Percentiles rank a stretch among this genome's conserved stretches.
Evolutionary conservation across 2,797 vertebrate genomes (phyloP).

Genomic region (Tarsius wallacei): DNA sequence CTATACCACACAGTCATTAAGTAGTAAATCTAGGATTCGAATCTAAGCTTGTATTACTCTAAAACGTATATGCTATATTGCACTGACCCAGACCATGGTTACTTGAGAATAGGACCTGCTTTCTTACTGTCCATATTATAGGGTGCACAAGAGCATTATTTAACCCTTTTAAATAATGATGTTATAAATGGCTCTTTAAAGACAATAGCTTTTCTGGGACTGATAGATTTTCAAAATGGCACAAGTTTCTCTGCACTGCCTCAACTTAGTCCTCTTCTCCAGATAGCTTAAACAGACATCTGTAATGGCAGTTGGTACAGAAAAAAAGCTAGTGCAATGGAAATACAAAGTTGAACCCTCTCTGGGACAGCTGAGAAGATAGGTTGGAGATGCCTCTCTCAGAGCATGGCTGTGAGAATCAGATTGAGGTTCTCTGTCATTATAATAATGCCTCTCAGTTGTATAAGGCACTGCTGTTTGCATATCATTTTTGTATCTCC

Average conservation of each 20-base stretch:
- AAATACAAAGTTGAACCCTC: background rate
- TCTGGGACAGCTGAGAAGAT: background rate
- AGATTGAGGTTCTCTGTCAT: background rate
- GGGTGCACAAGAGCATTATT: background rate
- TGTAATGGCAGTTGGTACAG: background rate
- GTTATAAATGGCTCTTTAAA: conserved; percentile 10
- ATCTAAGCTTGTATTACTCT: background rate
- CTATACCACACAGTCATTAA: background rate
- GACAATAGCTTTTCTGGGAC: background rate
- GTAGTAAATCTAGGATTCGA: background rate
- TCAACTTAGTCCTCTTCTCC: conserved; percentile 17
- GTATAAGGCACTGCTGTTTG: conserved; percentile 4
- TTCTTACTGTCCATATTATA: background rate
- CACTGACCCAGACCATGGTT: conserved; percentile 5
- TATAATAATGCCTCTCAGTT: conserved; percentile 11
- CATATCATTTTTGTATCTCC: background rate
- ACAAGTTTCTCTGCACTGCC: conserved; percentile 12
- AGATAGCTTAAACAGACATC: background rate
- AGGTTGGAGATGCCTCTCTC: background rate
- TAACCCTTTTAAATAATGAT: background rate
- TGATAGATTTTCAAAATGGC: background rate
- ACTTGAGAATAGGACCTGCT: background rate
- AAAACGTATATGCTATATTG: conserved; percentile 24
- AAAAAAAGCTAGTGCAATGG: background rate
- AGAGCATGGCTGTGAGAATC: background rate